Evolutionary conservation across 2,888 invertebrate species (phyloP).

Genomic region (Amphiduros pacificus): DNA sequence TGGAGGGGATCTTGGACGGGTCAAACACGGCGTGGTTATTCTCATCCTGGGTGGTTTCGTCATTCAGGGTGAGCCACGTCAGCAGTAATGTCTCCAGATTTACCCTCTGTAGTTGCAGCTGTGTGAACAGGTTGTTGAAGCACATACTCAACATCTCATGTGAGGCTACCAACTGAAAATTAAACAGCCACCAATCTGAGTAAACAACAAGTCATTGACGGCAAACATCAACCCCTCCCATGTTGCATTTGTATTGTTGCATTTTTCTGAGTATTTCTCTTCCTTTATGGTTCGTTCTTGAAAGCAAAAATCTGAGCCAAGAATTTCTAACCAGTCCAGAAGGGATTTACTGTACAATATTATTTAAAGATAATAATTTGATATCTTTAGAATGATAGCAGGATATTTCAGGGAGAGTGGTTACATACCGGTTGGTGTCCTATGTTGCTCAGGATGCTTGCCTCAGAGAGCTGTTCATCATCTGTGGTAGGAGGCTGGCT

Average conservation of each 20-base stretch:
- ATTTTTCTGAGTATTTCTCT: no score
- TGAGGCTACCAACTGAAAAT: conserved; percentile 36
- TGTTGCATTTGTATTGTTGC: no score
- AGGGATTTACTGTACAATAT: no score
- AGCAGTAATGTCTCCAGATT: conserved; percentile 83
- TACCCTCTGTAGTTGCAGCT: conserved; percentile 68
- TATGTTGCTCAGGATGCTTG: conserved; percentile 12
- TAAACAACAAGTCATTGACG: no score
- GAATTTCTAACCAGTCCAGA: no score
- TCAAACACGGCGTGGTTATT: conserved; percentile 37
- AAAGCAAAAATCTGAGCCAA: no score
- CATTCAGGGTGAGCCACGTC: conserved; percentile 82
- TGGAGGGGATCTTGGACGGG: conserved; percentile 34
- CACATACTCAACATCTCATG: conserved; percentile 70
- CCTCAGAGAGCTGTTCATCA: conserved; percentile 46
- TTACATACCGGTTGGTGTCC: not conserved
- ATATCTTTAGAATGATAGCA: no score
- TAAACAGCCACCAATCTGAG: no score
- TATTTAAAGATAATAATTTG: no score
- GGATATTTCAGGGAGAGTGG: no score
- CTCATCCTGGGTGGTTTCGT: conserved; percentile 61
- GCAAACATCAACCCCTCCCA: no score
- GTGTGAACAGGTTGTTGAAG: conserved; percentile 71
- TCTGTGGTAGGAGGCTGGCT: conserved; percentile 33
- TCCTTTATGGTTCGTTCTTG: no score